phyloP scores from a whole-genome alignment of 2,888 invertebrate species.

The Nasonia oneida region DNA sequence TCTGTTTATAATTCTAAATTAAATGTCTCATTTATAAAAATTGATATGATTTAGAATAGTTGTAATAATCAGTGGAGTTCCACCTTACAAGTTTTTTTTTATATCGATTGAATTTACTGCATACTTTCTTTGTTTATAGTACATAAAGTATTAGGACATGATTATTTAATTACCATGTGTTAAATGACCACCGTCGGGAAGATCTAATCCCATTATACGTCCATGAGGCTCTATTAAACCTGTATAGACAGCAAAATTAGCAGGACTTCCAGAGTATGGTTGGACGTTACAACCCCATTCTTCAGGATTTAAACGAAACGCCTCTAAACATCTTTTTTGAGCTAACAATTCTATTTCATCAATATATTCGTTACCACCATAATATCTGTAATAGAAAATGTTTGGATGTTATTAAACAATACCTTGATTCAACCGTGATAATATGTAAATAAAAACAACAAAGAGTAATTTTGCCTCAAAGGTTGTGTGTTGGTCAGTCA shows the following conservation, averaged over 20 bases:
- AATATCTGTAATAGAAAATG: constrained; percentile 85
- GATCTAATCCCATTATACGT: constrained; percentile 96
- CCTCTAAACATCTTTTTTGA: constrained; percentile 91
- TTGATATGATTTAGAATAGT: too few species aligned
- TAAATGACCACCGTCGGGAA: constrained; percentile 98
- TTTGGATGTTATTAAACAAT: neutral
- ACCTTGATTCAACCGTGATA: too few species aligned
- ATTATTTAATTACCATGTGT: constrained; percentile 84
- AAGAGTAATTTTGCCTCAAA: too few species aligned
- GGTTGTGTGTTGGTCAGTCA: too few species aligned
- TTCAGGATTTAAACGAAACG: constrained; percentile 89
- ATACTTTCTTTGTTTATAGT: neutral
- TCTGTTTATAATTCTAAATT: too few species aligned
- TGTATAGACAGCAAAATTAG: constrained; percentile 98
- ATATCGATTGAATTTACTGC: neutral
- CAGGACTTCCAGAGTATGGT: constrained; percentile 95
- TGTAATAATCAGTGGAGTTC: too few species aligned
- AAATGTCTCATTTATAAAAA: too few species aligned
- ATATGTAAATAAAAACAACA: too few species aligned
- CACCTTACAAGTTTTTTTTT: too few species aligned
- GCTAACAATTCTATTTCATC: constrained; percentile 95
- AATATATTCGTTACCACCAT: constrained; percentile 97
- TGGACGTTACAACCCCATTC: constrained; percentile 99
- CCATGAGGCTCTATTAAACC: constrained; percentile 94
- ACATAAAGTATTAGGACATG: neutral